Evolutionary conservation across 2,888 invertebrate genomes (phyloP), one percentile per base, ranked within the genome.

Genomic region (Coleophora deauratella): DNA sequence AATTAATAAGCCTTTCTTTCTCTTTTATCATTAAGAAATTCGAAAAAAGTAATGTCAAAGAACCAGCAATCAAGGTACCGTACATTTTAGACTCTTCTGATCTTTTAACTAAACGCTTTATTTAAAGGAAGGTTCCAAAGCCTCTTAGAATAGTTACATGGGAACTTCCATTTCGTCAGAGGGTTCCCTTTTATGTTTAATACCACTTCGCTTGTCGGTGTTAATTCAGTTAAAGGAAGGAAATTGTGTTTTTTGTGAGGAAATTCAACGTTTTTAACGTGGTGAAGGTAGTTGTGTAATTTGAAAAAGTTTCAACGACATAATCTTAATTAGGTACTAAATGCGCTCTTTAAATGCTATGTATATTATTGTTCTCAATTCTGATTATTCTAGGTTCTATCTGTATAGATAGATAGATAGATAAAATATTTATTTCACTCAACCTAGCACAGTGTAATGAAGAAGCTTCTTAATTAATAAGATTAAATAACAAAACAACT

Each of bases 31-130:
- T 52, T 48, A 47, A 47, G 42, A 45, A 50, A 55, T 52, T 52
- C 49, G n/a, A n/a, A n/a, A 54, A 52, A 67, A 59, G 61, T 61
- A 64, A 66, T 66, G 55, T 57, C 49, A 50, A 45, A 58, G 54
- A 55, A 49, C 62, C 54, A 67, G 67, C 70, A 73, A 71, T 73
- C 67, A 72, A 65, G 58, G 57, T 63, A 58, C 59, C 67, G 72
- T 69, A 72, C n/a, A n/a, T n/a, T n/a, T 71, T 66, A 62, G 66
- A 68, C 70, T 73, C 68, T 73, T 73, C 69, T 67, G 59, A 58
- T 59, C 55, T 57, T 66, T 66, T 58, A 42, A 38, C 43, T 54
- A 51, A 57, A 51, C 57, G 47, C 55, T 65, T 66, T 63, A 66
- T 67, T 70, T 68, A 70, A 66, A 59, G 62, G 49, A 55, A 66